Evolutionary conservation across 1,140 invertebrate genomes (phyloP).

Genomic region (Atta texana): DNA sequence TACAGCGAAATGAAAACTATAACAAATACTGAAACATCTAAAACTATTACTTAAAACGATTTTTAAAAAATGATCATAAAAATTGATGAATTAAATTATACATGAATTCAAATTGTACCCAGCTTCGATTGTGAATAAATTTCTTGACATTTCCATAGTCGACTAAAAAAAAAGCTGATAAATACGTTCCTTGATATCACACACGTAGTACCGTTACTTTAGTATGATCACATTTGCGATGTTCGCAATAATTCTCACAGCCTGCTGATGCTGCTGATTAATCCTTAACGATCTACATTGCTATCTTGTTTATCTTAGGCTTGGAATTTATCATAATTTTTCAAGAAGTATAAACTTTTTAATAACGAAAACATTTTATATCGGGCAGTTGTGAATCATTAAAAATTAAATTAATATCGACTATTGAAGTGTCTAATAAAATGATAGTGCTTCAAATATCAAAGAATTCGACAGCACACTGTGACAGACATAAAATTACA

Average conservation of each 20-base stretch:
- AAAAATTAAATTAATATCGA: constrained; percentile 27
- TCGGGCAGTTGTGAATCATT: not conserved
- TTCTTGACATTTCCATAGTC: constrained; percentile 34
- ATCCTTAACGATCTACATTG: constrained; percentile 23
- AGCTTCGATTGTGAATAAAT: constrained; percentile 8
- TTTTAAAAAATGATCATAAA: constrained; percentile 14
- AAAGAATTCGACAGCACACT: constrained; percentile 17
- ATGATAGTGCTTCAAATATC: constrained; percentile 18
- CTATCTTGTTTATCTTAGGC: not conserved
- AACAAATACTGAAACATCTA: not conserved
- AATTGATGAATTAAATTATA: constrained; percentile 29
- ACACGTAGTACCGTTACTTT: constrained; percentile 23
- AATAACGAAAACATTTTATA: not conserved
- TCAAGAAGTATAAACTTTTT: not conserved
- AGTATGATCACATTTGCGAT: constrained; percentile 8
- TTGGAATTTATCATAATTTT: not conserved
- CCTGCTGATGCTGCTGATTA: constrained; percentile 25
- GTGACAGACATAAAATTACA: constrained; percentile 5
- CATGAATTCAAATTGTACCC: constrained; percentile 30
- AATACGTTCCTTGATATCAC: constrained; percentile 20
- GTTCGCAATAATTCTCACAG: constrained; percentile 15
- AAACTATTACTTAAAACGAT: constrained; percentile 25
- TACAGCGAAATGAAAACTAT: constrained; percentile 21
- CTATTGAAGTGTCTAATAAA: constrained; percentile 18
- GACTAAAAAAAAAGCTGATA: constrained; percentile 15